phyloP scores from a whole-genome alignment of 2,797 vertebrate species.

The Chaetophractus vellerosus region DNA sequence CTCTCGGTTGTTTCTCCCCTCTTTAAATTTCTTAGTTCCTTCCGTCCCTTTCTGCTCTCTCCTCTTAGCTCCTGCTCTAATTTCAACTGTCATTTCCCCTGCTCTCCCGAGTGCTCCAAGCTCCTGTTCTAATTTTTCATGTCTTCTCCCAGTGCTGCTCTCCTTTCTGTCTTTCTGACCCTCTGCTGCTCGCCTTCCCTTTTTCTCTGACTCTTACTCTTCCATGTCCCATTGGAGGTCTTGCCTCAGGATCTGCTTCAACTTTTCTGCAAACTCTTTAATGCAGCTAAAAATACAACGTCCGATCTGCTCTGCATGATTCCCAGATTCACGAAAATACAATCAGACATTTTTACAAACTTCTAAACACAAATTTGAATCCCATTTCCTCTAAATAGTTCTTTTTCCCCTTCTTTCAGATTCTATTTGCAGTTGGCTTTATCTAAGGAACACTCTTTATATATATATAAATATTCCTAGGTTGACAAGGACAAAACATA shows the following conservation, averaged over 20 bases:
- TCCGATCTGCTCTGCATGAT: constrained; percentile 69
- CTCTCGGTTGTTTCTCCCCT: constrained; percentile 86
- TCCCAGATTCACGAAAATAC: constrained; percentile 63
- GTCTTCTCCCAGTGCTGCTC: constrained; percentile 90
- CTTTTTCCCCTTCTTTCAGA: background rate
- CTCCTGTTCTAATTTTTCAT: constrained; percentile 91
- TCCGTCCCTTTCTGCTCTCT: constrained; percentile 87
- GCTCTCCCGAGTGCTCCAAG: constrained; percentile 90
- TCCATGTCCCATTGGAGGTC: constrained; percentile 71
- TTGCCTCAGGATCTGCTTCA: constrained; percentile 62
- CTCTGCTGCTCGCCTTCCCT: constrained; percentile 84
- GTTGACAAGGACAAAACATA: background rate
- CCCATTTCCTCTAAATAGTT: constrained; percentile 1
- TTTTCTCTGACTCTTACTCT: constrained; percentile 79
- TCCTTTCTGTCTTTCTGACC: constrained; percentile 90
- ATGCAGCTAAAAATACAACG: background rate
- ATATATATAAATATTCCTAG: background rate
- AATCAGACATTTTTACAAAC: background rate
- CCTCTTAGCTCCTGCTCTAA: constrained; percentile 91
- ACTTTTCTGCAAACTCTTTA: constrained; percentile 12
- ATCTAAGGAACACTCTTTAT: background rate
- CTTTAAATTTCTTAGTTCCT: constrained; percentile 89
- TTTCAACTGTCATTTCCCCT: constrained; percentile 90
- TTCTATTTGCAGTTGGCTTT: background rate
- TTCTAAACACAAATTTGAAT: background rate